A percentile compares a stretch with the other conserved stretches of the same genome.
Conservation (phyloP, 2,113 vertebrate species). For the Sphyrna mokarran region DNA sequence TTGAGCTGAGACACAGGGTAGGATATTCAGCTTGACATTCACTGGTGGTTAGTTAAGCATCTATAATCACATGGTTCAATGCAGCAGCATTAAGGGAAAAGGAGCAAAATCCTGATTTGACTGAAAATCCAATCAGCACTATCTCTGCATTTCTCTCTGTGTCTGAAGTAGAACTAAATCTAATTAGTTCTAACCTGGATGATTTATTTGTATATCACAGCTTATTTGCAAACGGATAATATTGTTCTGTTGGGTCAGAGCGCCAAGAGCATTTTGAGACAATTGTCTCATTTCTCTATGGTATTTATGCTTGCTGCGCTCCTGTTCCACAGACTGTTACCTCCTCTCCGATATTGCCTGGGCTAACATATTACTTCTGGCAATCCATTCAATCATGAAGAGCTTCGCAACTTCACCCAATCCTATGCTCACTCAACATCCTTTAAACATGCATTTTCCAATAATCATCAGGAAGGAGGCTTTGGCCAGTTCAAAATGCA, state of each 20-base stretch:
- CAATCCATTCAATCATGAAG: not conserved
- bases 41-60: conserved; percentile 41
- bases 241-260: not conserved
- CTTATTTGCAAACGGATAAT: not conserved
- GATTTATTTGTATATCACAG: not conserved
- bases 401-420: too few species aligned
- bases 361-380: not conserved
- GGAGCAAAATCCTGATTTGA: not conserved
- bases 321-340: not conserved
- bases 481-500: conserved; percentile 36
- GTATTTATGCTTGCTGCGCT: not conserved
- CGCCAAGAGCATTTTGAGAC: not conserved
- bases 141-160: not conserved
- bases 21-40: not conserved
- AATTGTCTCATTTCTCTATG: not conserved
- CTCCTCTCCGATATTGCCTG: not conserved
- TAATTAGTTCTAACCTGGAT: not conserved
- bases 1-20: not conserved
- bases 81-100: not conserved
- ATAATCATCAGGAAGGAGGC: not conserved
- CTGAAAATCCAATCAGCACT: not conserved
- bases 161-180: not conserved
- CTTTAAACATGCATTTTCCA: not conserved
- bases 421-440: not conserved
- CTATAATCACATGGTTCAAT: not conserved